These are phyloP conservation scores for Xestoiulus laeticollis DNA, from an alignment of 2,888 invertebrate species.

Conservation along the genomic window DNA sequence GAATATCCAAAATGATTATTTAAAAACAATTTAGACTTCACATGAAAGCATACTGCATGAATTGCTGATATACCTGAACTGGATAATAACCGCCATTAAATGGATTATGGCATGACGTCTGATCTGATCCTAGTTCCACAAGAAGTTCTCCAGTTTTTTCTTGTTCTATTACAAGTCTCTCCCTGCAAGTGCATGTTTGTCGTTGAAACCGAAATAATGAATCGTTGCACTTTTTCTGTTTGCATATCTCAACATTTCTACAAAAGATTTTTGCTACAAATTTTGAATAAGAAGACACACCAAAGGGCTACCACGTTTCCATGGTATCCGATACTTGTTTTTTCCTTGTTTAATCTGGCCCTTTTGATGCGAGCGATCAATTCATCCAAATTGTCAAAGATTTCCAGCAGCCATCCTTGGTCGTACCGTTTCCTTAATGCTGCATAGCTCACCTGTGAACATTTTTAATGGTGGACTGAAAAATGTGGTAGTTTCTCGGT, in stretches of 20 bases:
- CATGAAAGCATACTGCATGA: too few relatives aligned
- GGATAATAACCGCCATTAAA: conserved; percentile 72
- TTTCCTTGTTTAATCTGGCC: conserved; percentile 60
- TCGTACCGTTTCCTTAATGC: conserved; percentile 68
- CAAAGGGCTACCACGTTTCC: conserved; percentile 70
- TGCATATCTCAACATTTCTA: neutral
- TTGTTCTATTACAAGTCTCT: conserved; percentile 67
- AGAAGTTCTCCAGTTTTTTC: conserved; percentile 68
- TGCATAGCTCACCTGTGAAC: conserved; percentile 64
- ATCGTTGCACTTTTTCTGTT: neutral
- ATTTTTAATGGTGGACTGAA: neutral
- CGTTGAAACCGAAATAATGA: neutral
- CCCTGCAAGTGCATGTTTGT: conserved; percentile 62
- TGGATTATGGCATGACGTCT: conserved; percentile 72
- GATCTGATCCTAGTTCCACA: conserved; percentile 71
- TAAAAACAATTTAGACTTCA: neutral
- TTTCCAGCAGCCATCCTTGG: conserved; percentile 72
- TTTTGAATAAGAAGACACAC: conserved; percentile 60
- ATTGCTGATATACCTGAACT: conserved; percentile 63
- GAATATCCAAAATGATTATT: neutral
- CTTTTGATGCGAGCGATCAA: conserved; percentile 63
- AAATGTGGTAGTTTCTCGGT: neutral
- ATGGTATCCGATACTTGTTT: conserved; percentile 69
- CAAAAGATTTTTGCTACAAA: neutral
- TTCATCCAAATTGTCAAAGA: conserved; percentile 65